phyloP scores from a whole-genome alignment of 2,888 invertebrate species.

The Cantharis flavilabris region DNA sequence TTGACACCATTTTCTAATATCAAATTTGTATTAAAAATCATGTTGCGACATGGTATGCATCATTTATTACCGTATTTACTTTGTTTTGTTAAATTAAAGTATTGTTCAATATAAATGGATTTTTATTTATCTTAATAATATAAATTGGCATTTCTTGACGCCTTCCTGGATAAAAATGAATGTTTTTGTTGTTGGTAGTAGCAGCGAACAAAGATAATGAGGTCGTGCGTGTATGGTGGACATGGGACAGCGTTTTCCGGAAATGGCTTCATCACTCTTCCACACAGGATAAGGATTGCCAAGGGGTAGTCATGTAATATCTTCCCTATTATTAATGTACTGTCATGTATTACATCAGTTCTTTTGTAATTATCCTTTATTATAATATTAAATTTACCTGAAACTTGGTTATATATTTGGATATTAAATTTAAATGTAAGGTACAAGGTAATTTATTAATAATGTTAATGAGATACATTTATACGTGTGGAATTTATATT shows the following conservation, averaged over 20 bases:
- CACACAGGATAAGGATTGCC: slow-evolving; percentile 29
- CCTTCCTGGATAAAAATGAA: slow-evolving; percentile 15
- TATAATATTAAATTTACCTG: slow-evolving; percentile 1
- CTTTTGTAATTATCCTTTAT: slow-evolving; percentile 12
- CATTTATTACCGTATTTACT: slow-evolving; percentile 6
- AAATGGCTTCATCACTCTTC: slow-evolving; percentile 39
- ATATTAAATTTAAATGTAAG: neutral
- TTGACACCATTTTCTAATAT: slow-evolving; percentile 13
- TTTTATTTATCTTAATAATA: slow-evolving; percentile 5
- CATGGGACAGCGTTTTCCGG: slow-evolving; percentile 26
- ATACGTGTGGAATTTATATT: neutral
- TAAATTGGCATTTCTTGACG: slow-evolving; percentile 8
- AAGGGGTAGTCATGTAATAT: slow-evolving; percentile 20
- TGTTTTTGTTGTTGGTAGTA: slow-evolving; percentile 20
- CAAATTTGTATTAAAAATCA: slow-evolving; percentile 19
- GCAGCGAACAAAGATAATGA: slow-evolving; percentile 18
- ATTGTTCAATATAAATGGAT: neutral
- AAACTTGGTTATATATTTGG: neutral
- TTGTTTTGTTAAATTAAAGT: neutral
- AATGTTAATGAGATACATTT: neutral
- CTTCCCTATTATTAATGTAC: slow-evolving; percentile 14
- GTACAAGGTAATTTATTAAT: neutral
- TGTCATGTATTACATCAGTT: slow-evolving; percentile 12
- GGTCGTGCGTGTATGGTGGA: slow-evolving; percentile 16
- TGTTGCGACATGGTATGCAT: slow-evolving; percentile 6